Base-by-base conservation (phyloP, 2,113 vertebrate species). In the Oncorhynchus masou region DNA sequence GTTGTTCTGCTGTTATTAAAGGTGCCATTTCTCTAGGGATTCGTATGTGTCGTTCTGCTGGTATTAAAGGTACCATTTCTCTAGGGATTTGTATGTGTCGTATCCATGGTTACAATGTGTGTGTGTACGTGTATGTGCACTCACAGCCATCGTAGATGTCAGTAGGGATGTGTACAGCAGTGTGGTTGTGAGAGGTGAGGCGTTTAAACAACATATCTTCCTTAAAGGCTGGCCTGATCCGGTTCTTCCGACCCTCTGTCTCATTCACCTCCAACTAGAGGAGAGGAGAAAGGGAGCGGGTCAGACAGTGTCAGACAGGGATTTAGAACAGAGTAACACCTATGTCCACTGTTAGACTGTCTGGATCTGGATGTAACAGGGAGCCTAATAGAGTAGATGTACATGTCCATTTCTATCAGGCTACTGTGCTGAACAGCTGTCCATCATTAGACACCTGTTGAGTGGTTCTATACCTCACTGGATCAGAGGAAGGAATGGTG, bases 141-240 rank as follows among this genome's bases (percentile, higher is more conserved):
- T 99, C 93, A 99, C 98, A 98, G 85, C 98, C 98, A 79, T 99
- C 96, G 34, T 99, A 99, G 90, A 99, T 99, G 90, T 99, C 97
- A 1, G 97, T 99, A 65, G 97, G 98, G 87, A 99, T 99, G 84
- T 99, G 98, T 66, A 99, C 98, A 16, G 97, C 98, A 67, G 98
- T 96, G 73, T 98, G 95, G 71, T 98, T 96, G 88, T 97, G 95
- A 73, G 97, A 97, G 0, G 96, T 96, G 72, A 96, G 91, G 20
- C 98, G 92, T 79, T 94, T 94, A 87, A 98, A 99, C 48, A 94
- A 91, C 4, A 92, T 90, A 86, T 99, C 97, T 0, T 97, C 94
- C 76, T 95, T 94, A 88, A 99, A 99, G n/a, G 96, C 94, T 9
- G 97, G 97, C 75, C 92, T 95, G 85, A 98, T 96, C 82, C 91